A percentile compares a stretch with the other conserved stretches of the same genome.
These are phyloP conservation scores for Zaprionus inermis DNA, from an alignment of 1,140 invertebrate genomes.

Conservation along the genomic window DNA sequence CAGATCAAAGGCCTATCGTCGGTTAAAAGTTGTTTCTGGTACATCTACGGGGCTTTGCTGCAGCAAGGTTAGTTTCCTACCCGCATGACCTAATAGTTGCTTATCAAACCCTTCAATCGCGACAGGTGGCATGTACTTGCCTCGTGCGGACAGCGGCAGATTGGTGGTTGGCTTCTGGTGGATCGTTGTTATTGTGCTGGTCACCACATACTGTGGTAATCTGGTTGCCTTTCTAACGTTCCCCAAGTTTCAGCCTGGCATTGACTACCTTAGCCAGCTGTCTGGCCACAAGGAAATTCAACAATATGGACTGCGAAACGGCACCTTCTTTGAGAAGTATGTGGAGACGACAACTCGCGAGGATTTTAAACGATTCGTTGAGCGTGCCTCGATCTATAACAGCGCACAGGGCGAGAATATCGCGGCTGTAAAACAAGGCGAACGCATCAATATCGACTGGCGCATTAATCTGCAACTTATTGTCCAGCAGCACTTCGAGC, in stretches of 20 bases:
- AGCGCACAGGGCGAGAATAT: slow-evolving; percentile 85
- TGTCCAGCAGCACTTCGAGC: slow-evolving; percentile 78
- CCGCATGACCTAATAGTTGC: neutral
- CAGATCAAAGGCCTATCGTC: slow-evolving; percentile 87
- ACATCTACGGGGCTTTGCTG: slow-evolving; percentile 94
- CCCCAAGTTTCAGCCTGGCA: slow-evolving; percentile 91
- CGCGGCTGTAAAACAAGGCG: slow-evolving; percentile 86
- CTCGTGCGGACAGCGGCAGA: slow-evolving; percentile 93
- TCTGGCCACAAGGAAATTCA: slow-evolving; percentile 86
- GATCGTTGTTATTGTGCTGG: slow-evolving; percentile 94
- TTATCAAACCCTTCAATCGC: neutral
- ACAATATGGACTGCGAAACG: slow-evolving; percentile 90
- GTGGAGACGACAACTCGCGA: slow-evolving; percentile 81
- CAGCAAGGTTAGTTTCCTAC: slow-evolving; percentile 91
- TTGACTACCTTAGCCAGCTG: slow-evolving; percentile 90
- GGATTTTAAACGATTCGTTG: slow-evolving; percentile 76
- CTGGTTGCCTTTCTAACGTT: slow-evolving; percentile 97
- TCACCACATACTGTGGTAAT: slow-evolving; percentile 96
- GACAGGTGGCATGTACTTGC: slow-evolving; percentile 93
- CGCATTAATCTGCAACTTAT: slow-evolving; percentile 88
- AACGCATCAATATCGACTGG: slow-evolving; percentile 93
- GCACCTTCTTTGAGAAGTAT: slow-evolving; percentile 90
- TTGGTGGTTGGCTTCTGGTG: slow-evolving; percentile 96
- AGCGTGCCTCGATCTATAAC: slow-evolving; percentile 85
- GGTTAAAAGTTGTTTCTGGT: slow-evolving; percentile 93